Evolutionary conservation across 2,888 invertebrate species (phyloP).

Genomic region (Peribatodes rhomboidaria): DNA sequence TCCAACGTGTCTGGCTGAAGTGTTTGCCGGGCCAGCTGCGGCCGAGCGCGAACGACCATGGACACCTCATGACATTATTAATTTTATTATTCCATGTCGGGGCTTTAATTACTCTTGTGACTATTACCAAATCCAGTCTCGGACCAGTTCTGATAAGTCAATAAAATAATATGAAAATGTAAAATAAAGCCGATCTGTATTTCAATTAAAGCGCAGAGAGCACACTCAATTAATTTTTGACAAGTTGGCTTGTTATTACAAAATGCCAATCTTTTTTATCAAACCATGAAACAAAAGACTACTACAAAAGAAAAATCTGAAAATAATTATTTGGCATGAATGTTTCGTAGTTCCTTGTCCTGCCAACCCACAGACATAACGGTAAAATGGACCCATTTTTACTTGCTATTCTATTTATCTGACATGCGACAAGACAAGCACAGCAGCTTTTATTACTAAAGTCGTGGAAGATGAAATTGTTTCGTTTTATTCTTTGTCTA

Average conservation of each 20-base stretch:
- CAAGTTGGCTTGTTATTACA: no score
- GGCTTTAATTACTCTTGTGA: slow-evolving; percentile 26
- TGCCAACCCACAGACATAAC: slow-evolving; percentile 9
- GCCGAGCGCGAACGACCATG: slow-evolving; percentile 24
- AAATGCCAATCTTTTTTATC: not conserved
- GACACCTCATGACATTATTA: slow-evolving; percentile 31
- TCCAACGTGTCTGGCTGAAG: slow-evolving; percentile 35
- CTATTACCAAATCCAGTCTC: slow-evolving; percentile 18
- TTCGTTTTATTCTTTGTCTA: slow-evolving; percentile 10
- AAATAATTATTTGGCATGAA: not conserved
- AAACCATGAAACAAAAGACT: not conserved
- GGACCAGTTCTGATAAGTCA: slow-evolving; percentile 9
- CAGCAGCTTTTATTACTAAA: slow-evolving; percentile 16
- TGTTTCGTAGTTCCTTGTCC: slow-evolving; percentile 9
- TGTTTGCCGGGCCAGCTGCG: slow-evolving; percentile 30
- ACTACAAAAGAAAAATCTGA: not conserved
- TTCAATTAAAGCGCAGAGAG: no score
- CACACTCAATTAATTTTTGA: no score
- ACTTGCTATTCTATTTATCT: slow-evolving; percentile 18
- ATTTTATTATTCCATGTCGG: slow-evolving; percentile 20
- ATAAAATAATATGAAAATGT: not conserved
- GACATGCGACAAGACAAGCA: slow-evolving; percentile 26
- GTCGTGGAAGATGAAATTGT: slow-evolving; percentile 10
- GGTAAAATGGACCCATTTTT: slow-evolving; percentile 14
- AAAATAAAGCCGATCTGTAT: not conserved